phyloP scores from a whole-genome alignment of 2,113 vertebrate species.

The Hyperopisus bebe region DNA sequence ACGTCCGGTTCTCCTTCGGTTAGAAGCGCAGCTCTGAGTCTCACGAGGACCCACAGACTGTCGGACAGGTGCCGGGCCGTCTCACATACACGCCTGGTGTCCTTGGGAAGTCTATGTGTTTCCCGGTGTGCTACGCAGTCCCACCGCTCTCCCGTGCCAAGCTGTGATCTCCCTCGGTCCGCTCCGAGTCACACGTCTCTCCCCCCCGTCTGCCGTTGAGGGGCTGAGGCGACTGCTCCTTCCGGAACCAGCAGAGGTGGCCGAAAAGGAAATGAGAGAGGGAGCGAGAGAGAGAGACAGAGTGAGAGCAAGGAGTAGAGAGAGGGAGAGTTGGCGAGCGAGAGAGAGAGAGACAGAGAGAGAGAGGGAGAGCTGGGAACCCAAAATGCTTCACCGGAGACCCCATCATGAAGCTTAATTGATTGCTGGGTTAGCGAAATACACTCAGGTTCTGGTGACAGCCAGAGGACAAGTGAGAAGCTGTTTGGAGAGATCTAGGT shows the following conservation, averaged over 20 bases:
- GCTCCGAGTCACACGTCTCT: background rate
- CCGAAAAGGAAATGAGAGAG: background rate
- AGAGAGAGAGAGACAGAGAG: background rate
- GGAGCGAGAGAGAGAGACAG: background rate
- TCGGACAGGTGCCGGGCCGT: background rate
- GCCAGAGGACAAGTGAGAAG: background rate
- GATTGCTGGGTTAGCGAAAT: background rate
- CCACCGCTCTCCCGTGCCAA: background rate
- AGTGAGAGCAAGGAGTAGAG: background rate
- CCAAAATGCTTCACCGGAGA: background rate
- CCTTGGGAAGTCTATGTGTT: background rate
- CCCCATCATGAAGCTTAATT: background rate
- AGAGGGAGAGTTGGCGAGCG: background rate
- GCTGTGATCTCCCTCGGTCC: background rate
- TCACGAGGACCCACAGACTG: background rate
- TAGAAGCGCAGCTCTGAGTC: background rate
- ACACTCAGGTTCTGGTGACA: background rate
- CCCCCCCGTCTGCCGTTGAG: background rate
- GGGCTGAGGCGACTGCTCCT: background rate
- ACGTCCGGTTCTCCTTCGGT: background rate
- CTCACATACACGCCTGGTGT: background rate
- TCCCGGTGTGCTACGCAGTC: background rate
- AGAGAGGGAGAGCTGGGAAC: background rate
- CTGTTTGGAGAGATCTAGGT: background rate
- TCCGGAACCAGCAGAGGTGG: background rate